phyloP scores from a whole-genome alignment of 2,888 invertebrate genomes.

The Cantharis rustica region DNA sequence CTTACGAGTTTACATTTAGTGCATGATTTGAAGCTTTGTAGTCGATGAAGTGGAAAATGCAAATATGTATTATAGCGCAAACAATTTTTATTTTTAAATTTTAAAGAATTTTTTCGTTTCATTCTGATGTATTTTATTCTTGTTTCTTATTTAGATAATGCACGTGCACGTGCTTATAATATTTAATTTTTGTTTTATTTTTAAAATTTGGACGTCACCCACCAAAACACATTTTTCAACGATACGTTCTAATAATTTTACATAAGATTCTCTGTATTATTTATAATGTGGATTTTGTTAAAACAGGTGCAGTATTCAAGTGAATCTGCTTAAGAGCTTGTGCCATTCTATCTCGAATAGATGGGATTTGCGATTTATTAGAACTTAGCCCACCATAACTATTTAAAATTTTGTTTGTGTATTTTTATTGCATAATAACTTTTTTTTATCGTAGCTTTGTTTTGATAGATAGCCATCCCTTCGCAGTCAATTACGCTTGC shows the following conservation, averaged over 20 bases:
- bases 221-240: conserved; percentile 37
- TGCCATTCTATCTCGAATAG: not conserved
- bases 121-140: not conserved
- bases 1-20: not conserved
- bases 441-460: not conserved
- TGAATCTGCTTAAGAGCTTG: not conserved
- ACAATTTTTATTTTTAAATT: not conserved
- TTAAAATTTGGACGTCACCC: conserved; percentile 22
- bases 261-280: not conserved
- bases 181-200: not conserved
- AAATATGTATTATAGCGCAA: not conserved
- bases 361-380: not conserved
- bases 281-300: not conserved
- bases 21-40: not conserved
- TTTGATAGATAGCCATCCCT: no score
- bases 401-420: not conserved
- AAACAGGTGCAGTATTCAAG: not conserved
- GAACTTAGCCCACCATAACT: not conserved
- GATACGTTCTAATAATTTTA: conserved; percentile 25
- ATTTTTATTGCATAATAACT: not conserved
- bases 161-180: not conserved
- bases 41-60: not conserved
- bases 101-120: not conserved
- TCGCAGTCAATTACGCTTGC: no score
- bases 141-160: not conserved